Evolutionary conservation across 2,797 vertebrate species (phyloP).

Genomic region (Rhincodon typus): DNA sequence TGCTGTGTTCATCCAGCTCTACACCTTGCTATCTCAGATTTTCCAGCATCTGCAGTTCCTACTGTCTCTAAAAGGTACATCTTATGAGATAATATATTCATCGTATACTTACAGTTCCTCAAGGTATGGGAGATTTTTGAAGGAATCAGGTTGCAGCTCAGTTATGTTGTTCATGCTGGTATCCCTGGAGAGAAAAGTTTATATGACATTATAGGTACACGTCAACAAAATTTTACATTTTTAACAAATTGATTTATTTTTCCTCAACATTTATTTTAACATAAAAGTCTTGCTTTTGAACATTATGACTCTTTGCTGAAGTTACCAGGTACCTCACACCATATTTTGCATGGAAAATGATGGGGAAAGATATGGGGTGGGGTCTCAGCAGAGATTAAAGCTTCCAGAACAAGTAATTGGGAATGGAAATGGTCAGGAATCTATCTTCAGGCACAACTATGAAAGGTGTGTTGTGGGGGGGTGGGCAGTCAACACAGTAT

Average conservation of each 20-base stretch:
- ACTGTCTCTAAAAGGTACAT: too few species aligned
- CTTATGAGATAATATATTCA: background rate
- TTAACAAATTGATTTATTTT: background rate
- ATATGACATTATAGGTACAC: background rate
- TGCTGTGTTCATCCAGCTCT: too few species aligned
- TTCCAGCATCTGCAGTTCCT: too few species aligned
- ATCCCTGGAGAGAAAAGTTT: conserved; percentile 64
- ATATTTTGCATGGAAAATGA: background rate
- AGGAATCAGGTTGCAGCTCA: conserved; percentile 81
- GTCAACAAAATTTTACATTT: background rate
- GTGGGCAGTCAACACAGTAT: too few species aligned
- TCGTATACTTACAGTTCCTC: conserved; percentile 89
- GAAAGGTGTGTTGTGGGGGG: too few species aligned
- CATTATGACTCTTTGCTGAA: background rate
- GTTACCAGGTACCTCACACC: background rate
- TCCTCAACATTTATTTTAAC: background rate
- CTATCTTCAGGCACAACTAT: too few species aligned
- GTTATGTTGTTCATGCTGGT: conserved; percentile 99
- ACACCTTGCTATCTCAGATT: too few species aligned
- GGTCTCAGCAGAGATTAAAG: too few species aligned
- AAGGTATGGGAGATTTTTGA: conserved; percentile 87
- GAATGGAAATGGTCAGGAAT: too few species aligned
- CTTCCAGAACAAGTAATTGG: too few species aligned
- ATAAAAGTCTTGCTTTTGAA: background rate
- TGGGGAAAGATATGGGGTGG: too few species aligned